These are phyloP conservation scores for Endomychus coccineus DNA, from an alignment of 2,888 invertebrate species.

Conservation along the genomic window DNA sequence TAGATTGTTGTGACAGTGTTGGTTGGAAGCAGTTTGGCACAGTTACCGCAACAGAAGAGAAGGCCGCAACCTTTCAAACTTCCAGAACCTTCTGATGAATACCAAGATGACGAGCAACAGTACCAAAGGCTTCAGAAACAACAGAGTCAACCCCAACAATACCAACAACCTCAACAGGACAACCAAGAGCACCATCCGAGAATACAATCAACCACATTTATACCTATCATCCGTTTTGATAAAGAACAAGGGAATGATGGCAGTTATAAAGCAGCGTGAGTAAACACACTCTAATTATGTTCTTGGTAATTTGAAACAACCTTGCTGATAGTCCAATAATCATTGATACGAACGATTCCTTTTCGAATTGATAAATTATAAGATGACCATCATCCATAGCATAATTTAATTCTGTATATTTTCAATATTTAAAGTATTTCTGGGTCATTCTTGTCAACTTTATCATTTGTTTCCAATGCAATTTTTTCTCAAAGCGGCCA, in stretches of 20 bases:
- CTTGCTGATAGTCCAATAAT: too few relatives aligned
- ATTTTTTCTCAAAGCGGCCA: too few relatives aligned
- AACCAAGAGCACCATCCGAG: conserved; percentile 41
- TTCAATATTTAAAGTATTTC: too few relatives aligned
- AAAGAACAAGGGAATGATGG: conserved; percentile 79
- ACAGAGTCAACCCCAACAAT: conserved; percentile 25
- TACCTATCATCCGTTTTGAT: conserved; percentile 74
- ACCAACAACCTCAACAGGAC: conserved; percentile 25
- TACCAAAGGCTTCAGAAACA: conserved; percentile 27
- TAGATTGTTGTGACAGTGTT: background rate
- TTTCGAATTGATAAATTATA: too few relatives aligned
- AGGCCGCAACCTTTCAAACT: conserved; percentile 32
- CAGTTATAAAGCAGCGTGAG: conserved; percentile 73
- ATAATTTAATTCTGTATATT: too few relatives aligned
- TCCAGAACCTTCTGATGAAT: conserved; percentile 21
- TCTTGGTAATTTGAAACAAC: too few relatives aligned
- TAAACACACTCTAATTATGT: conserved; percentile 21
- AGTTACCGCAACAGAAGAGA: conserved; percentile 5
- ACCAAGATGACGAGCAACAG: conserved; percentile 23
- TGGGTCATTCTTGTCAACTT: too few relatives aligned
- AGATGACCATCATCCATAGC: too few relatives aligned
- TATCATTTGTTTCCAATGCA: too few relatives aligned
- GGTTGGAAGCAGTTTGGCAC: conserved; percentile 4
- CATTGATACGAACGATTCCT: too few relatives aligned
- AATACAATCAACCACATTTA: conserved; percentile 55